These are phyloP conservation scores for Sebastes taczanowskii DNA, from an alignment of 2,797 vertebrate genomes.

Conservation along the genomic window DNA sequence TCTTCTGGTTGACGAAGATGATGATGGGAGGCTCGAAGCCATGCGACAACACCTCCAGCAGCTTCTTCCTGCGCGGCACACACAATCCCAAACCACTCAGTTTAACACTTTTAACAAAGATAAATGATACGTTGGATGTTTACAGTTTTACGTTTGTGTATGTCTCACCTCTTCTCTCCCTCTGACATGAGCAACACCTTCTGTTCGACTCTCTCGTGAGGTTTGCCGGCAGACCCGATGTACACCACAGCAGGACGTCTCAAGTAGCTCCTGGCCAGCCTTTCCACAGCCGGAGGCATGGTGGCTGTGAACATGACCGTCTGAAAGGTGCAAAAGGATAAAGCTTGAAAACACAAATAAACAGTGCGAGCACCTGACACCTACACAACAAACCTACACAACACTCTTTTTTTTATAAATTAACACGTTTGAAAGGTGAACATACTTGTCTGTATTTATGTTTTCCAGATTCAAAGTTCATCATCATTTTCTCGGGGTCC, in stretches of 20 bases:
- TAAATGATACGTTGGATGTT: not conserved
- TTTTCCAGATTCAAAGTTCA: constrained; percentile 97
- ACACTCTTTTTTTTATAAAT: too few species aligned
- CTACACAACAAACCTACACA: not conserved
- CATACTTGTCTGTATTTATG: constrained; percentile 98
- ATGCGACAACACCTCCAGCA: constrained; percentile 91
- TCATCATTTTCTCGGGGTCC: constrained; percentile 97
- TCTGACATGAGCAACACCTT: constrained; percentile 98
- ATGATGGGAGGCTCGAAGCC: constrained; percentile 99
- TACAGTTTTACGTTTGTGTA: not conserved
- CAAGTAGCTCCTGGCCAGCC: constrained; percentile 94
- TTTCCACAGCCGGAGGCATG: constrained; percentile 95
- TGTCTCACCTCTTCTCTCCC: constrained; percentile 91
- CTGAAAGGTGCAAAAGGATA: constrained; percentile 67
- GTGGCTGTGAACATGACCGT: constrained; percentile 99
- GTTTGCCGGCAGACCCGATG: constrained; percentile 97
- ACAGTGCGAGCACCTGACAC: not conserved
- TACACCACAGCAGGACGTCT: constrained; percentile 96
- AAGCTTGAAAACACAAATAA: not conserved
- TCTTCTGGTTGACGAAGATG: constrained; percentile 99
- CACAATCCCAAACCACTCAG: constrained; percentile 19
- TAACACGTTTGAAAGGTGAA: not conserved
- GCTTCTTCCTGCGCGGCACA: constrained; percentile 89
- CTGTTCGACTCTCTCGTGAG: constrained; percentile 98
- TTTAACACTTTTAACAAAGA: not conserved